Conservation (phyloP, 2,113 vertebrate species). For the Empidonax alnorum region DNA sequence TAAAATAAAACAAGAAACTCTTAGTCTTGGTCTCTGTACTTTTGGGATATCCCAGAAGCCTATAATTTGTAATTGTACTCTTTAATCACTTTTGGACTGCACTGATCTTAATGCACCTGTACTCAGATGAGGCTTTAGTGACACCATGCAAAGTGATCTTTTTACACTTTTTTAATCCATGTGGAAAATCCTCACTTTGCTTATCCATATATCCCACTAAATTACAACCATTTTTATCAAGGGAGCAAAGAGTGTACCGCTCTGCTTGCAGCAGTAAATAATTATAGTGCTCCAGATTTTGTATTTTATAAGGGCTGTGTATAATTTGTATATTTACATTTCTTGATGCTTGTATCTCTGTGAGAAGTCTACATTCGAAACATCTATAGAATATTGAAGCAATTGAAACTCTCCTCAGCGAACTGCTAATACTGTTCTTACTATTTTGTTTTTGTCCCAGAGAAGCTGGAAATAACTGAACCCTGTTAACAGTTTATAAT, state of each 20-base stretch:
- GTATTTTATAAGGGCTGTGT: neutral
- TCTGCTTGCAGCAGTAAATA: neutral
- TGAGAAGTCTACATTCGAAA: neutral
- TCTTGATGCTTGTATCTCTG: neutral
- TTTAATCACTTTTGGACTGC: neutral
- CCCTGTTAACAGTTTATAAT: neutral
- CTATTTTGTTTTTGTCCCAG: neutral
- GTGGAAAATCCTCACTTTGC: neutral
- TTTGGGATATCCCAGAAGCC: neutral
- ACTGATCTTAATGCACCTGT: neutral
- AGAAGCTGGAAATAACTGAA: neutral
- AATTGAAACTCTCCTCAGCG: neutral
- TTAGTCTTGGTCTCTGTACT: neutral
- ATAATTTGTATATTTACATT: neutral
- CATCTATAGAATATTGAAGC: neutral
- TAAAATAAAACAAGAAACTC: neutral
- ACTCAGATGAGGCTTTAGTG: neutral
- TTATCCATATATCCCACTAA: neutral
- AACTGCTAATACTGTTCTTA: neutral
- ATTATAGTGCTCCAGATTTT: neutral
- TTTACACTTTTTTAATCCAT: neutral
- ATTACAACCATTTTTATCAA: neutral
- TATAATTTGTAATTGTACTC: neutral
- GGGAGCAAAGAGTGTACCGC: neutral
- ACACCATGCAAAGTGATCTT: neutral